Evolutionary conservation across 2,797 vertebrate species (phyloP), one percentile per base, ranked within the genome.

Genomic region (Melopsittacus undulatus): DNA sequence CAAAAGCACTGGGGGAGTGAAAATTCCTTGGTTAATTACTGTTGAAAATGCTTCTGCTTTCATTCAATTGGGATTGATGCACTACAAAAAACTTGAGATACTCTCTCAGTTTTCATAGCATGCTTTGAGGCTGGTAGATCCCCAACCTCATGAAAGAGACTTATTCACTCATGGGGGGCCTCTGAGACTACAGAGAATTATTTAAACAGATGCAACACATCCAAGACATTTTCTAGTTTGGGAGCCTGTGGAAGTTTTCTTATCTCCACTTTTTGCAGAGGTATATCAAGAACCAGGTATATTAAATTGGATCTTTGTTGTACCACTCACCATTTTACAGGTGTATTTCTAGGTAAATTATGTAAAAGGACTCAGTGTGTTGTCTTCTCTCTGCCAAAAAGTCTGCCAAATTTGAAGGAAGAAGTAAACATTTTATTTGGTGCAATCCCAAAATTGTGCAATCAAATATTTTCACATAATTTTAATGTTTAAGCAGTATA

Each of bases 381-480:
- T 5, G 11, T 27, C 32, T 70, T 38, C 38, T 45, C 29, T 56
- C 22, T 12, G 8, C 1, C 5, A 52, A 43, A 8, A 66, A 5
- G 5, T 36, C 18, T 63, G 14, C 38, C 2, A 57, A 43, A 64
- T 24, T 10, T 48, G 17, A 83, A 11, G 24, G 48, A 48, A 87
- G 7, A 30, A 40, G 2, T 22, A 83, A 69, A 59, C 9, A 10
- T 32, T 45, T n/a, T 8, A 12, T 22, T 76, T 70, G 32, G 5
- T 66, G 32, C 13, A 66, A 43, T 43, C 23, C 5, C 38, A 56
- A 56, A 74, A 5, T 2, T 15, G 20, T 4, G 3, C 36, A 13
- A 1, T 1, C 6, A 30, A 14, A 1, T 38, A 14, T 59, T 81
- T 92, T 52, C n/a, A 36, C 3, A 11, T 7, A 0, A 19, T 21